Evolutionary conservation across 2,797 vertebrate species (phyloP).

Genomic region (Darevskia nairensis): DNA sequence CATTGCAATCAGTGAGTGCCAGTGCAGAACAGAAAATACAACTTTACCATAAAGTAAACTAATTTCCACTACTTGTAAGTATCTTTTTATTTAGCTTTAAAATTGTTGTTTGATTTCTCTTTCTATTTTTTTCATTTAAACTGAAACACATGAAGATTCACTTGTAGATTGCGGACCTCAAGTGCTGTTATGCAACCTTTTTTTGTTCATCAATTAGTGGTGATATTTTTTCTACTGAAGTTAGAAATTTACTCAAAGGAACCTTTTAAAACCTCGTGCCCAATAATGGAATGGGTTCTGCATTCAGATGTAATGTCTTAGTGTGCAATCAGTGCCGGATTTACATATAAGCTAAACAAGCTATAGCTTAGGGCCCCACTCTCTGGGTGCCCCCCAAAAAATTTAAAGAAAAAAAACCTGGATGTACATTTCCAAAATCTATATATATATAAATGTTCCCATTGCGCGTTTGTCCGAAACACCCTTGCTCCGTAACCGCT

Average conservation of each 20-base stretch:
- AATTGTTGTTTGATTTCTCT: neutral
- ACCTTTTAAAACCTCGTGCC: neutral
- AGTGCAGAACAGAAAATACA: slow-evolving; percentile 28
- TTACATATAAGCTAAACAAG: too few relatives aligned
- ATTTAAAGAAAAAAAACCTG: too few relatives aligned
- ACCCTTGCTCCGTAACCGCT: too few relatives aligned
- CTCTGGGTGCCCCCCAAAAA: too few relatives aligned
- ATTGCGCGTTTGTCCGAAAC: too few relatives aligned
- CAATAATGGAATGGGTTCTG: neutral
- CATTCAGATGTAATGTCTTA: neutral
- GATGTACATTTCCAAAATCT: too few relatives aligned
- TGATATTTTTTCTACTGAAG: neutral
- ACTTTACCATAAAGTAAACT: neutral
- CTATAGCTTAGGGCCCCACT: too few relatives aligned
- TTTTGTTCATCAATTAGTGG: neutral
- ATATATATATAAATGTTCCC: too few relatives aligned
- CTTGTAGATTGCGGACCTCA: neutral
- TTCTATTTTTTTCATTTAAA: neutral
- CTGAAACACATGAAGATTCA: neutral
- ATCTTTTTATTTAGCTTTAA: neutral
- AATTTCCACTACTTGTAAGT: neutral
- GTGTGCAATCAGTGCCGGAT: too few relatives aligned
- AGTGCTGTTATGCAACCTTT: too few relatives aligned
- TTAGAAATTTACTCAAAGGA: neutral
- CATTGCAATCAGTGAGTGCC: neutral